Evolutionary conservation across 2,797 vertebrate species (phyloP), one percentile per base, ranked within the genome.

Genomic region (Euphonia xanthogaster): DNA sequence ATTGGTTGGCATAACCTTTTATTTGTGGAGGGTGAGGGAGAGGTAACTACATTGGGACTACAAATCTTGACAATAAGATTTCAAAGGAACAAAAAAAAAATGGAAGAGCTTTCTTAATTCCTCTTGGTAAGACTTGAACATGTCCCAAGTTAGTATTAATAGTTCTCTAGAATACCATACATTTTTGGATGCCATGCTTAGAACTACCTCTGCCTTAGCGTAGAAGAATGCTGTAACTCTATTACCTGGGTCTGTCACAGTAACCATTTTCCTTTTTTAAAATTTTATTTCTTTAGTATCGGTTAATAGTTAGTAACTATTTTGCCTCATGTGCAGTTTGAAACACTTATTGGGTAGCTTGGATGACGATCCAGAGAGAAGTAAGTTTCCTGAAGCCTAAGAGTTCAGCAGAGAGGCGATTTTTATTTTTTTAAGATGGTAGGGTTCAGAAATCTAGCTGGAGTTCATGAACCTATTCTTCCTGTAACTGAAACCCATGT

Each of bases 401-500:
- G 27, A 66, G 62, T 88, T 95, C 58, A 95, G 54, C 66, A 89
- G 48, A 75, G 19, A n/a, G 31, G 31, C 1, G 0, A 50, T 37
- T 71, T 84, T 53, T 44, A 4, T 45, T 90, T 92, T 93, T 94
- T 90, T 84, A 54, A 81, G 78, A 92, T 83, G 72, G 68, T 19
- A 91, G 62, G 21, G 94, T 96, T 96, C 89, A 91, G 62, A 94
- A 94, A 94, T 93, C 51, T 88, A 81, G 35, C 89, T 81, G 62
- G 58, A 96, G 95, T 96, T 96, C 96, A 96, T 94, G 94, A 97
- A 96, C 94, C 85, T 93, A 17, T 78, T 91, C 82, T 96, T 96
- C 94, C 96, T 97, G 96, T 96, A 96, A 97, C 70, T 14, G 73
- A 96, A 96, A 95, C 95, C 94, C 68, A 75, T 94, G 92, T 90